Conservation (phyloP, 1,140 invertebrate species). For the Drosophila funebris region DNA sequence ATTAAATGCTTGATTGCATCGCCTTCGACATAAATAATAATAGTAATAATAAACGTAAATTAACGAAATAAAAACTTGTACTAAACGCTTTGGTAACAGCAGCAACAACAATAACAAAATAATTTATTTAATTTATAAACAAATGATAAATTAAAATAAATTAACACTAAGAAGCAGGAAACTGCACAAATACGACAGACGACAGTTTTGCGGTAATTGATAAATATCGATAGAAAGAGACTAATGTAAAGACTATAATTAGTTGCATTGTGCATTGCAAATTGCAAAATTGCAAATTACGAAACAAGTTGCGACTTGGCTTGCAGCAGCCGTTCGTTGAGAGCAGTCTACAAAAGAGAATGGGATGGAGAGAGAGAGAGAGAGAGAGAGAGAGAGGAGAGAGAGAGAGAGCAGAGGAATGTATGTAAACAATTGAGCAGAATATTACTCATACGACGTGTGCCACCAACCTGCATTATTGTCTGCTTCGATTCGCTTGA, state of each 20-base stretch:
- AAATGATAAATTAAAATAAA: conserved; percentile 46
- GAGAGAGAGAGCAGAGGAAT: neutral
- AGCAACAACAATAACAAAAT: conserved; percentile 7
- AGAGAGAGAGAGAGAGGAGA: neutral
- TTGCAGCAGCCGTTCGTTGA: conserved; percentile 50
- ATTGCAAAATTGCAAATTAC: conserved; percentile 39
- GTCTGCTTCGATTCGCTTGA: conserved; percentile 63
- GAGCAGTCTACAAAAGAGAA: conserved; percentile 49
- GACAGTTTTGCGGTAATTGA: conserved; percentile 17
- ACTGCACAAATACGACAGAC: conserved; percentile 15
- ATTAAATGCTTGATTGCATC: conserved; percentile 11
- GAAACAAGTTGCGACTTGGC: conserved; percentile 55
- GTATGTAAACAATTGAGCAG: neutral
- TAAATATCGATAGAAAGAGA: conserved; percentile 31
- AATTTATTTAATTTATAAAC: conserved; percentile 25
- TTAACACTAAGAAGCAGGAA: conserved; percentile 52
- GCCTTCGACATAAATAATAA: neutral
- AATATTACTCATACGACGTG: conserved; percentile 15
- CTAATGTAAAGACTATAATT: conserved; percentile 36
- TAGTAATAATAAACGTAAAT: conserved; percentile 10
- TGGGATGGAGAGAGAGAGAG: neutral
- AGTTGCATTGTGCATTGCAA: conserved; percentile 47
- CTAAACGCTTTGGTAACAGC: conserved; percentile 53
- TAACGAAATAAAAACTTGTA: conserved; percentile 44
- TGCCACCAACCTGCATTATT: conserved; percentile 62